Base-by-base conservation (phyloP, 2,888 invertebrate genomes). In the Athripsodes cinereus region DNA sequence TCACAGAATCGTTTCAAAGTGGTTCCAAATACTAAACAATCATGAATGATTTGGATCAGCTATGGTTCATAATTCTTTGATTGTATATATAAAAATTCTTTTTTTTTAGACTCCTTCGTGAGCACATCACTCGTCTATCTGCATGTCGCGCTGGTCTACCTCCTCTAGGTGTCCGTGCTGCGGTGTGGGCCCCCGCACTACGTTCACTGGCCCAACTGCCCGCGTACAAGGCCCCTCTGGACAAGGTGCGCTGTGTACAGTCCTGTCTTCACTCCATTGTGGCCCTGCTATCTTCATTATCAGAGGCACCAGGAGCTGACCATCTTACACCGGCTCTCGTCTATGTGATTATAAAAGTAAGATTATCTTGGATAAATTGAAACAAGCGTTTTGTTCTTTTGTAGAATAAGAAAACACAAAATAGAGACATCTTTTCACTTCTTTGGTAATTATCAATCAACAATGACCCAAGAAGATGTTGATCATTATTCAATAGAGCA, bases 301-400 rank as follows among this genome's bases (percentile, higher is more conserved):
- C 90, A 52, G 85, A 85, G 66, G 84, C 89, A 20, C 89, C 94
- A 22, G 92, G 96, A 1, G 91, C 93, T 0, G 98, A 99, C 75
- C 97, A 98, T 77, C 86, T 98, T 69, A 90, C 95, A 68, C 98
- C 98, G 1, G 96, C 97, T 21, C 84, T 99, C 63, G 94, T 99
- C 63, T 97, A 90, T 75, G 95, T 99, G 64, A 86, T 98, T 66
- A 92, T 98, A 66, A 94, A 92, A 85, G 92, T 91, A 73, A 71
- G 40, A n/a, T 13, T 8, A n/a, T 2, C 40, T 31, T n/a, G n/a
- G n/a, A n/a, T n/a, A n/a, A n/a, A n/a, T n/a, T n/a, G n/a, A n/a
- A n/a, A n/a, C n/a, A n/a, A n/a, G n/a, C n/a, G n/a, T n/a, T n/a
- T n/a, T n/a, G n/a, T n/a, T n/a, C n/a, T n/a, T n/a, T n/a, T n/a